Percentiles rank a stretch among this genome's conserved stretches.
These are phyloP conservation scores for Acheta domesticus DNA, from an alignment of 2,888 invertebrate species.

Conservation along the genomic window DNA sequence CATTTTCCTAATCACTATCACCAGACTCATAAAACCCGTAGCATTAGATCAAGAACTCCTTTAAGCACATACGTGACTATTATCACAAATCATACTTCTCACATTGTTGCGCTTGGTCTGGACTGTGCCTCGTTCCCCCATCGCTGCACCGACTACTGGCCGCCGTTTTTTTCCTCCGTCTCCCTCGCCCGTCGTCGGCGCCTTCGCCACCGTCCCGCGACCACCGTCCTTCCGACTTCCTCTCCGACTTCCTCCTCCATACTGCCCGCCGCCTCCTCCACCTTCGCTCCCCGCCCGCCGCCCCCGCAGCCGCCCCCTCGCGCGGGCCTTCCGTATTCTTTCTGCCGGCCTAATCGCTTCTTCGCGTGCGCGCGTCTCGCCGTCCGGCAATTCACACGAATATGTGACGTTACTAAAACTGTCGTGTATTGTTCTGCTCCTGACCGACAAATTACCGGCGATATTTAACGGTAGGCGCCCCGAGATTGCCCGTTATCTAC, in stretches of 20 bases:
- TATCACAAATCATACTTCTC: too few species aligned
- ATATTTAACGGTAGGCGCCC: neutral
- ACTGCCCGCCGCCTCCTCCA: neutral
- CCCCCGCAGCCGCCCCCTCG: neutral
- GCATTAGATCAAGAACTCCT: too few species aligned
- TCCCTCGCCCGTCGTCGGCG: neutral
- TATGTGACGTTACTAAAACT: constrained; percentile 18
- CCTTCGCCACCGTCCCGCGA: neutral
- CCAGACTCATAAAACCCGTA: too few species aligned
- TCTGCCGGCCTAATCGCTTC: constrained; percentile 7
- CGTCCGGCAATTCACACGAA: neutral
- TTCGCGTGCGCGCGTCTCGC: neutral
- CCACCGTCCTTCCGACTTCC: neutral
- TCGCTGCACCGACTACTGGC: neutral
- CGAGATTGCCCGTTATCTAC: neutral
- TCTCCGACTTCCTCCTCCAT: neutral
- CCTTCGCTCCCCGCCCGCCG: neutral
- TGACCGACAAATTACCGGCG: constrained; percentile 8
- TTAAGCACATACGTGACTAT: too few species aligned
- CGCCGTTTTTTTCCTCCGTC: neutral
- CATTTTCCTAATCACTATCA: too few species aligned
- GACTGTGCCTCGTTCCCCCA: too few species aligned
- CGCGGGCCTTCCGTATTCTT: neutral
- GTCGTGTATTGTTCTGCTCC: constrained; percentile 8
- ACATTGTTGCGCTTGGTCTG: too few species aligned